Percentiles rank a stretch among this genome's conserved stretches.
Conservation (phyloP, 2,888 invertebrate species). For the Pollenia amentaria region DNA sequence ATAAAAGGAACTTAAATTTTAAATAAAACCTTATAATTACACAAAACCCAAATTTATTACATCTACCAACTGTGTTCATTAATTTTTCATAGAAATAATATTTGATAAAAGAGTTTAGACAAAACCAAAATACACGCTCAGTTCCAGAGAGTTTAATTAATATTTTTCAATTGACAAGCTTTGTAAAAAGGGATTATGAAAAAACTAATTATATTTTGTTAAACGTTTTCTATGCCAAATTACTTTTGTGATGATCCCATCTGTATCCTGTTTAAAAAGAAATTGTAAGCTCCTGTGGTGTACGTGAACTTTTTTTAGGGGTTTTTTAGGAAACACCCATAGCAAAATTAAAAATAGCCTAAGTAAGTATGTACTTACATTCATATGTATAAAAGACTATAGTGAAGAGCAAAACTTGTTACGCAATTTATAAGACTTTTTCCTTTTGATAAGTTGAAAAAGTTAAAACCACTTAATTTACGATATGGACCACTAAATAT, state of each 20-base stretch:
- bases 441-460: no score
- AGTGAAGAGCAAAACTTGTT: not conserved
- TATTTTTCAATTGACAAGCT: conserved; percentile 14
- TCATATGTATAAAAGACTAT: not conserved
- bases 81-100: not conserved
- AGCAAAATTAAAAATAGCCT: not conserved
- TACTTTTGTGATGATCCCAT: conserved; percentile 1
- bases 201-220: conserved; percentile 32
- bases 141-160: not conserved
- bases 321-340: conserved; percentile 13
- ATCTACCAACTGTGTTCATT: not conserved
- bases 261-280: conserved; percentile 33
- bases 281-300: conserved; percentile 5
- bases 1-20: no score
- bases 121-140: not conserved
- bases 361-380: no score
- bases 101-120: not conserved
- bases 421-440: no score
- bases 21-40: not conserved
- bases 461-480: no score
- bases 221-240: not conserved
- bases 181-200: conserved; percentile 20
- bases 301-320: not conserved
- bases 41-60: not conserved
- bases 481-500: no score